A percentile compares a stretch with the other conserved stretches of the same genome.
These are phyloP conservation scores for Hymenopus coronatus DNA, from an alignment of 2,888 invertebrate species.

Conservation along the genomic window DNA sequence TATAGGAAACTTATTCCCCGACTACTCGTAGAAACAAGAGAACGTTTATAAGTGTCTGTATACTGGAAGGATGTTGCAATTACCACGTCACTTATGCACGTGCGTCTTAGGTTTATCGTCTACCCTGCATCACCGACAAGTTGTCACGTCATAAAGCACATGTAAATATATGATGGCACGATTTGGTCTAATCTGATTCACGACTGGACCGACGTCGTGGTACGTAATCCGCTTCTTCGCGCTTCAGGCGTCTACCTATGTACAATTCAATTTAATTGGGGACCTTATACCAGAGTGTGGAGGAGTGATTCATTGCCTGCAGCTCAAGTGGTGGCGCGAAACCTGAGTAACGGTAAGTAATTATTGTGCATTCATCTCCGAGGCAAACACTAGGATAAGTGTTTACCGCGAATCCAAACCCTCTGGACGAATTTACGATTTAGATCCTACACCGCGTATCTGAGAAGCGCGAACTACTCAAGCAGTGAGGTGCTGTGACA, in stretches of 20 bases:
- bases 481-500: no score
- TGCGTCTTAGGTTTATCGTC: neutral
- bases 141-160: neutral
- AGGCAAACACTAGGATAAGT: neutral
- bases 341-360: neutral
- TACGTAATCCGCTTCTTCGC: neutral
- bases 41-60: neutral
- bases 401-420: neutral
- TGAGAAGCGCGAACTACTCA: no score
- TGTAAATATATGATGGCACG: neutral
- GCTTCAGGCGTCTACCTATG: neutral
- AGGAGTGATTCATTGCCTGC: neutral
- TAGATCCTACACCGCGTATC: no score
- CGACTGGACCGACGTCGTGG: neutral
- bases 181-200: neutral
- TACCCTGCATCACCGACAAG: neutral
- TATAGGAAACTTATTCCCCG: no score
- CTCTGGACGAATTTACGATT: no score
- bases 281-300: neutral
- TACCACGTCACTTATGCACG: neutral
- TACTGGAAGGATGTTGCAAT: neutral
- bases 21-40: neutral
- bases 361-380: neutral
- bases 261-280: neutral
- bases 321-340: neutral